A percentile compares a stretch with the other conserved stretches of the same genome.
These are phyloP conservation scores for Sinelater perroti DNA, from an alignment of 2,888 invertebrate genomes.

Conservation along the genomic window DNA sequence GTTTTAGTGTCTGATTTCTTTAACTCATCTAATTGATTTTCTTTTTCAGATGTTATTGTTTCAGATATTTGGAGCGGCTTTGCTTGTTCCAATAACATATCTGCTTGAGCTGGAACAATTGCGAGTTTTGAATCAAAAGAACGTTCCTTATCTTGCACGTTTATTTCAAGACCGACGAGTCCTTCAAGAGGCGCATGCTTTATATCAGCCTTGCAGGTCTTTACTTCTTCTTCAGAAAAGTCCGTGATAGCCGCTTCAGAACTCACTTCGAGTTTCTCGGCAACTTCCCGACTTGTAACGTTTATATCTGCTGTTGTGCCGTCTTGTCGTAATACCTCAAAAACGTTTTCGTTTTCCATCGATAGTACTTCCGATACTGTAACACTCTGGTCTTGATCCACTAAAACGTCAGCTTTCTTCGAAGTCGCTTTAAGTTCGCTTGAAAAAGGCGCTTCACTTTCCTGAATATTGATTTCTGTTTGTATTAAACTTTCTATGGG, in stretches of 20 bases:
- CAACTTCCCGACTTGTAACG: slow-evolving; percentile 53
- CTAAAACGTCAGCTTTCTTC: slow-evolving; percentile 57
- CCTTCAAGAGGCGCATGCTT: slow-evolving; percentile 52
- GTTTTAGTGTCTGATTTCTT: slow-evolving; percentile 49
- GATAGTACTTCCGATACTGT: slow-evolving; percentile 62
- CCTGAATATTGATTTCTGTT: slow-evolving; percentile 51
- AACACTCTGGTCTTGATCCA: slow-evolving; percentile 58
- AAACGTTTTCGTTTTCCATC: slow-evolving; percentile 62
- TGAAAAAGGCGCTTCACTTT: slow-evolving; percentile 34
- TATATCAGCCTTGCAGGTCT: slow-evolving; percentile 47
- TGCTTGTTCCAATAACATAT: slow-evolving; percentile 58
- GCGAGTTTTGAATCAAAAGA: slow-evolving; percentile 24
- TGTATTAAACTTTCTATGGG: slow-evolving; percentile 53
- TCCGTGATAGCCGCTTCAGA: slow-evolving; percentile 41
- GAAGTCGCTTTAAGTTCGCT: slow-evolving; percentile 38
- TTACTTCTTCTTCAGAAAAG: slow-evolving; percentile 45
- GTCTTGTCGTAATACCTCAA: slow-evolving; percentile 53
- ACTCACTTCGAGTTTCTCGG: slow-evolving; percentile 55
- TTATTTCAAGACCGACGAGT: slow-evolving; percentile 52
- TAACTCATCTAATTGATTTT: slow-evolving; percentile 57
- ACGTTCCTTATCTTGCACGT: slow-evolving; percentile 50
- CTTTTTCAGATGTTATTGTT: slow-evolving; percentile 63
- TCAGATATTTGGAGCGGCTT: slow-evolving; percentile 61
- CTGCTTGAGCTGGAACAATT: slow-evolving; percentile 54
- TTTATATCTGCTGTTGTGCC: slow-evolving; percentile 51